phyloP scores from a whole-genome alignment of 37 sponge, comb jelly and placozoan species.

The Ephydatia muelleri region DNA sequence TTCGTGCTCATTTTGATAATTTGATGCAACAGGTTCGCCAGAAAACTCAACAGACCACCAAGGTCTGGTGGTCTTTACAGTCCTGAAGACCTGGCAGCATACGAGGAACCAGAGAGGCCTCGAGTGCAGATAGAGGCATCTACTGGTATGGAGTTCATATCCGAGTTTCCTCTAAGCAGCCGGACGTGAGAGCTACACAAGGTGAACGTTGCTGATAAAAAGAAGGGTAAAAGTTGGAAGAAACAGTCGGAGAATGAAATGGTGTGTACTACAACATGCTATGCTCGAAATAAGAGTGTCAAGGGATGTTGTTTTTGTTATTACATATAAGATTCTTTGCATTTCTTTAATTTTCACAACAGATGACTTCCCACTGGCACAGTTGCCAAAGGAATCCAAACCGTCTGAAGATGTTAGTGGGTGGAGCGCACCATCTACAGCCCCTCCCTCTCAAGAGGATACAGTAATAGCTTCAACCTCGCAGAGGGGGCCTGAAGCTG shows the following conservation, averaged over 20 bases:
- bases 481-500: not conserved
- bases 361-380: too few relatives aligned
- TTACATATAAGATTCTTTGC: too few relatives aligned
- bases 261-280: too few relatives aligned
- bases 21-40: not conserved
- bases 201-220: too few relatives aligned
- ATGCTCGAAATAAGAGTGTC: too few relatives aligned
- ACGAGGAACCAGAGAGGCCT: not conserved
- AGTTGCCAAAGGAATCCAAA: not conserved
- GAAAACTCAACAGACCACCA: not conserved
- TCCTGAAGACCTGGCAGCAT: not conserved
- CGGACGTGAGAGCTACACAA: not conserved
- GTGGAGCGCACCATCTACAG: too few relatives aligned
- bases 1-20: too few relatives aligned
- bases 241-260: not conserved
- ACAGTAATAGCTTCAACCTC: not conserved
- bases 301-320: too few relatives aligned
- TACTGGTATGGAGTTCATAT: slow-evolving; percentile 7
- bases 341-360: too few relatives aligned
- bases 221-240: not conserved
- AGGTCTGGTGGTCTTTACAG: not conserved
- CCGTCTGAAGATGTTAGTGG: not conserved
- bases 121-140: not conserved
- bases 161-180: slow-evolving; percentile 6
- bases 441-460: not conserved